phyloP scores from a whole-genome alignment of 1,140 invertebrate species.

The Drosophila tropicalis region DNA sequence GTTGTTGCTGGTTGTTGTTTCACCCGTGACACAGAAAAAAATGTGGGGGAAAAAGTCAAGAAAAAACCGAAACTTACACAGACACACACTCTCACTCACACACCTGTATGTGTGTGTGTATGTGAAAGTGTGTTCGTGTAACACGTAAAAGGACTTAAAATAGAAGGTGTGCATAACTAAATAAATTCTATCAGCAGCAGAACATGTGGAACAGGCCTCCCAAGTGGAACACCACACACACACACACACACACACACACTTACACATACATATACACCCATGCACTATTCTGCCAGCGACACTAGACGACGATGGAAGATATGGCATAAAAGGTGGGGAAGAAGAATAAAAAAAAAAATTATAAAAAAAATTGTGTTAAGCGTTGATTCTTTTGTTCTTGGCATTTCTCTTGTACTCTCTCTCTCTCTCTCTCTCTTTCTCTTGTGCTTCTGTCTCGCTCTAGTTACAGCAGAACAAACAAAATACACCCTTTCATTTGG shows the following conservation, averaged over 20 bases:
- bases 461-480: slow-evolving; percentile 19
- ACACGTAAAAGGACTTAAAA: slow-evolving; percentile 76
- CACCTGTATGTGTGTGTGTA: slow-evolving; percentile 27
- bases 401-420: slow-evolving; percentile 41
- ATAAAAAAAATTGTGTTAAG: slow-evolving; percentile 76
- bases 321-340: neutral
- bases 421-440: neutral
- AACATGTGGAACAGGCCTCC: slow-evolving; percentile 57
- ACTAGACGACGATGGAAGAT: slow-evolving; percentile 10
- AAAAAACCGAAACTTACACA: slow-evolving; percentile 21
- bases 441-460: neutral
- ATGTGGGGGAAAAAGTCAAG: slow-evolving; percentile 12
- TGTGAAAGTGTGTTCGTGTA: slow-evolving; percentile 67
- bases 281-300: slow-evolving; percentile 6
- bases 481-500: slow-evolving; percentile 57
- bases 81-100: neutral
- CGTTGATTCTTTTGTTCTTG: slow-evolving; percentile 79
- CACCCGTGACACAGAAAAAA: slow-evolving; percentile 37
- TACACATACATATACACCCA: slow-evolving; percentile 39
- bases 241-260: slow-evolving; percentile 46
- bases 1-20: slow-evolving; percentile 13
- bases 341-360: neutral
- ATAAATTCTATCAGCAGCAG: slow-evolving; percentile 73
- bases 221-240: slow-evolving; percentile 56
- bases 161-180: slow-evolving; percentile 79